A percentile compares a stretch with the other conserved stretches of the same genome.
Conservation (phyloP, 2,888 invertebrate species). For the Acleris literana region DNA sequence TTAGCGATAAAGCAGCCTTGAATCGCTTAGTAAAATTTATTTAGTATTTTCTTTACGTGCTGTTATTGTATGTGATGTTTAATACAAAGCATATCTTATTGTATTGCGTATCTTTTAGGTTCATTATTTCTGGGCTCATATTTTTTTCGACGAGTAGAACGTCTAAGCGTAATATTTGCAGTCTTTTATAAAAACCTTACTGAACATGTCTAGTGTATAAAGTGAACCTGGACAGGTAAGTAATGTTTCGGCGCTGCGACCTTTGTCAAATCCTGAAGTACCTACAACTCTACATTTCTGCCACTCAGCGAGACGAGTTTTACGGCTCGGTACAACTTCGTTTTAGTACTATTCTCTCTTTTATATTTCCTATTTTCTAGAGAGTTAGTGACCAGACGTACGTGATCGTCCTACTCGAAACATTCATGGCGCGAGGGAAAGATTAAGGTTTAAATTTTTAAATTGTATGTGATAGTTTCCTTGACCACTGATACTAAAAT, state of each 20-base stretch:
- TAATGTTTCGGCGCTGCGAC: background rate
- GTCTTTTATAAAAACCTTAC: too few species aligned
- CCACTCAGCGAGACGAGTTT: constrained; percentile 6
- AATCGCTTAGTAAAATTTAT: too few species aligned
- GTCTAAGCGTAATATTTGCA: too few species aligned
- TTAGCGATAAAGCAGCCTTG: too few species aligned
- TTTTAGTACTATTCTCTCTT: constrained; percentile 13
- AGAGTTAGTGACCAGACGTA: background rate
- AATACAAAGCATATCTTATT: too few species aligned
- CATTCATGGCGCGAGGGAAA: constrained; percentile 3
- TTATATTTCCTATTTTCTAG: constrained; percentile 24
- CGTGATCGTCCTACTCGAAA: background rate
- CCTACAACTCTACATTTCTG: constrained; percentile 5
- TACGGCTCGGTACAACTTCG: constrained; percentile 9
- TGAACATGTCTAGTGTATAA: background rate
- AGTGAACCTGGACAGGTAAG: constrained; percentile 7
- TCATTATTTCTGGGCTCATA: too few species aligned
- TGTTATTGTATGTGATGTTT: too few species aligned
- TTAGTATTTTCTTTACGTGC: too few species aligned
- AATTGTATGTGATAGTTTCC: background rate
- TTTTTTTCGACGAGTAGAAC: too few species aligned
- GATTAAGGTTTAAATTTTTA: constrained; percentile 11
- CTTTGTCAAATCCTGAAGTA: constrained; percentile 9
- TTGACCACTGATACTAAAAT: too few species aligned
- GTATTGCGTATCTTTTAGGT: too few species aligned